Conservation (phyloP, 2,113 vertebrate species). For the Loxodonta africana region DNA sequence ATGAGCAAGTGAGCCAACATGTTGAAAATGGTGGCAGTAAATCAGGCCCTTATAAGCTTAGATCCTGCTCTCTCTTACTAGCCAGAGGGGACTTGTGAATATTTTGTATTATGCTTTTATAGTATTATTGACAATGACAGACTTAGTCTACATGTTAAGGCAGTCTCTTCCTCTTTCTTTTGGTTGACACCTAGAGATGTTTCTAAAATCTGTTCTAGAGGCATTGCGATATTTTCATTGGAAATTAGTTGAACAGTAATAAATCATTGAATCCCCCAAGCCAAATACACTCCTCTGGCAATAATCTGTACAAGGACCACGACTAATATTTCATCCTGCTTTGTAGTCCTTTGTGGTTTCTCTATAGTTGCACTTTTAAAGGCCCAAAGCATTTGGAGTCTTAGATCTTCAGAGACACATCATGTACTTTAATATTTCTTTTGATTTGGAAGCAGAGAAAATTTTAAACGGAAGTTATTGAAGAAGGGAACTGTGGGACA, state of each 20-base stretch:
- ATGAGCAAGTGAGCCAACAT: constrained; percentile 68
- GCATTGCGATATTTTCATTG: constrained; percentile 46
- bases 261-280: constrained; percentile 68
- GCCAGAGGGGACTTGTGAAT: constrained; percentile 66
- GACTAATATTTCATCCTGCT: constrained; percentile 75
- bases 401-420: constrained; percentile 82
- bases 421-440: constrained; percentile 76
- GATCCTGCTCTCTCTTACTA: constrained; percentile 64
- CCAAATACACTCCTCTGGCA: constrained; percentile 61
- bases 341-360: constrained; percentile 76
- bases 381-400: constrained; percentile 67
- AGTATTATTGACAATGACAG: constrained; percentile 71
- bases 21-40: constrained; percentile 67
- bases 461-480: constrained; percentile 77
- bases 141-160: constrained; percentile 68
- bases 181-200: constrained; percentile 60
- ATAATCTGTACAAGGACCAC: constrained; percentile 60
- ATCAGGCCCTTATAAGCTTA: constrained; percentile 65
- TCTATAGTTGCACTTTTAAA: constrained; percentile 74
- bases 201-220: constrained; percentile 68
- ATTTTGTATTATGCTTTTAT: constrained; percentile 72
- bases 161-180: constrained; percentile 35
- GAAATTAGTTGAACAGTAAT: constrained; percentile 68
- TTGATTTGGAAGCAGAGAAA: constrained; percentile 78
- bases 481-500: constrained; percentile 69